Evolutionary conservation across 92 coral and sea anemone genomes (phyloP), one percentile per base, ranked within the genome.

Genomic region (Umimayanthus chanpuru): DNA sequence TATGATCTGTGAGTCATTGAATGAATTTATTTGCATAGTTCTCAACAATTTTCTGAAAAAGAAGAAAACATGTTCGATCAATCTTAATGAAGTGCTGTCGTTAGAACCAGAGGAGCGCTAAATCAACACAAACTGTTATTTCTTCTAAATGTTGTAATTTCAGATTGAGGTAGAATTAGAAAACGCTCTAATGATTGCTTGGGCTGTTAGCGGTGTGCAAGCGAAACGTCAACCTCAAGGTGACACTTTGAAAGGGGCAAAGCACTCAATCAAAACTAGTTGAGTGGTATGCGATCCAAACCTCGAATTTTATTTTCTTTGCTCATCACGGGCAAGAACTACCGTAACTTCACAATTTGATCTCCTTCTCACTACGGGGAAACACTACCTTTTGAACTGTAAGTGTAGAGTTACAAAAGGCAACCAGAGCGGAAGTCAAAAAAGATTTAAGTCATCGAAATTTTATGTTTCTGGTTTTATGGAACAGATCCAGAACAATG

Each of bases 361-460:
- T 14, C 21, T 73, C 14, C 21, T 61, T 61, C 25, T 73, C 77
- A 32, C 21, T 32, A 6, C 2, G 14, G 7, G 26, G 68, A 61
- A 61, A 61, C n/a, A 20, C 4, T 21, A 8, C 1, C 21, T 61
- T 21, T 61, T 20, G 7, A 21, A 61, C 25, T 18, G 14, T 3
- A 21, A 61, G 68, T 61, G n/a, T 61, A 61, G 26, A 23, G 68
- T 61, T 61, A 61, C 76, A 21, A 9, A 81, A 25, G 9, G 30
- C 10, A 25, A 74, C 21, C 20, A 78, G 64, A 43, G 36, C 82
- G 82, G 82, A 78, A 78, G 82, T 78, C 25, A 25, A 25, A 78
- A 78, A 39, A 16, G 39, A 4, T 6, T 43, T 23, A 78, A 25
- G 82, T 78, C 39, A 78, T 78, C 64, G 40, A 78, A 49, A 44